Evolutionary conservation across 37 sponge, comb jelly and placozoan species (phyloP).

Genomic region (Halichondria panicea): DNA sequence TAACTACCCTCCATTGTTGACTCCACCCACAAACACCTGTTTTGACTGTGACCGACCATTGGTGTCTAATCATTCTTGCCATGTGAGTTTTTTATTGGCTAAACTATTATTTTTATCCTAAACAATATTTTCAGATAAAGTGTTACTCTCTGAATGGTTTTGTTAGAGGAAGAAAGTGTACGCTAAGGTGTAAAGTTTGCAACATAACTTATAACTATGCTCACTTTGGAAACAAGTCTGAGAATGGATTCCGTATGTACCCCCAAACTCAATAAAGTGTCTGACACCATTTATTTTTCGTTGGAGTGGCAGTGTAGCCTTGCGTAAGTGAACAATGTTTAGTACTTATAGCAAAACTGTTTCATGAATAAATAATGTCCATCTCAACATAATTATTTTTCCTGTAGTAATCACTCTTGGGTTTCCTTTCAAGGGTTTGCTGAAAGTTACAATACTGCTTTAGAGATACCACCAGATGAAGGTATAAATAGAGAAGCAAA

Average conservation of each 20-base stretch:
- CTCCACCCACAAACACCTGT: too few species aligned
- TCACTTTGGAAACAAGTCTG: conserved; percentile 22
- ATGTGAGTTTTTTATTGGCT: too few species aligned
- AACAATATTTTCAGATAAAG: not conserved
- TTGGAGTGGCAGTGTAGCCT: conserved; percentile 30
- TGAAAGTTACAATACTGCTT: conserved; percentile 37
- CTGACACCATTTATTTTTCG: conserved; percentile 24
- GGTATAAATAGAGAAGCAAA: not conserved
- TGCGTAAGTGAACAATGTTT: conserved; percentile 28
- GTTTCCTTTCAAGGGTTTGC: conserved; percentile 48
- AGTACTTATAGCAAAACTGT: not conserved
- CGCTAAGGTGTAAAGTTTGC: conserved; percentile 19
- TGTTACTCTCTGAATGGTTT: conserved; percentile 3
- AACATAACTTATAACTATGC: conserved; percentile 23
- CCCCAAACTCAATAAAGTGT: conserved; percentile 9
- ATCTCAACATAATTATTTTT: not conserved
- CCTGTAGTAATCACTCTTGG: conserved; percentile 22
- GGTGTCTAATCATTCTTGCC: too few species aligned
- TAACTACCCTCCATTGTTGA: too few species aligned
- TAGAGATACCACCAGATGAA: conserved; percentile 7
- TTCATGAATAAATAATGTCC: not conserved
- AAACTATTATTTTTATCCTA: too few species aligned
- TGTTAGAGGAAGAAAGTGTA: not conserved
- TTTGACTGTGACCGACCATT: too few species aligned
- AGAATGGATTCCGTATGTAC: conserved; percentile 19